Evolutionary conservation across 1,140 invertebrate genomes (phyloP).

Genomic region (Bombus superbus): DNA sequence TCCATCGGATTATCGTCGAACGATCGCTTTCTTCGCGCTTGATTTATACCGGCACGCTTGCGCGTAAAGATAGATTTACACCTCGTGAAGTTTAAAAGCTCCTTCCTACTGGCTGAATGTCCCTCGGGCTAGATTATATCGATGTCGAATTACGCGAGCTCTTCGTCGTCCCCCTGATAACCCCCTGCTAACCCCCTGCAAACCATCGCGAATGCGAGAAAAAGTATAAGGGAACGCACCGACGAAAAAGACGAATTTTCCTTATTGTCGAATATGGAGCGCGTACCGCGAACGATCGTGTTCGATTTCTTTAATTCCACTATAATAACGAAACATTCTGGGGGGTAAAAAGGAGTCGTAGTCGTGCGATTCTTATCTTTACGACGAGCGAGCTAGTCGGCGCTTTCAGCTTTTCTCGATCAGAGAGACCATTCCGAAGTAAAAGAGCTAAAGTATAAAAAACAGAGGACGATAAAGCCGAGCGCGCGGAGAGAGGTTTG

Average conservation of each 20-base stretch:
- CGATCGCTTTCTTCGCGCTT: conserved; percentile 48
- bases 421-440: neutral
- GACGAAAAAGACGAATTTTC: neutral
- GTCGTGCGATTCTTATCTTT: neutral
- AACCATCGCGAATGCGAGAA: neutral
- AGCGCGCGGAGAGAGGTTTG: no score
- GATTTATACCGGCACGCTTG: conserved; percentile 18
- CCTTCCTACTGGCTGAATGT: neutral
- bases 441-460: neutral
- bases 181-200: no score
- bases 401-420: no score
- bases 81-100: conserved; percentile 25
- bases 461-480: neutral
- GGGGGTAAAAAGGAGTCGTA: neutral
- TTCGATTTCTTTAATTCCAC: neutral
- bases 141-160: conserved; percentile 10
- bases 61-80: conserved; percentile 33
- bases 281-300: neutral
- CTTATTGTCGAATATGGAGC: neutral
- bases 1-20: conserved; percentile 37
- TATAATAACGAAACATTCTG: neutral
- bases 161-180: neutral
- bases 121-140: conserved; percentile 15
- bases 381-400: no score
- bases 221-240: neutral